These are phyloP conservation scores for Clarias batrachus DNA, from an alignment of 2,113 vertebrate genomes.

Conservation along the genomic window DNA sequence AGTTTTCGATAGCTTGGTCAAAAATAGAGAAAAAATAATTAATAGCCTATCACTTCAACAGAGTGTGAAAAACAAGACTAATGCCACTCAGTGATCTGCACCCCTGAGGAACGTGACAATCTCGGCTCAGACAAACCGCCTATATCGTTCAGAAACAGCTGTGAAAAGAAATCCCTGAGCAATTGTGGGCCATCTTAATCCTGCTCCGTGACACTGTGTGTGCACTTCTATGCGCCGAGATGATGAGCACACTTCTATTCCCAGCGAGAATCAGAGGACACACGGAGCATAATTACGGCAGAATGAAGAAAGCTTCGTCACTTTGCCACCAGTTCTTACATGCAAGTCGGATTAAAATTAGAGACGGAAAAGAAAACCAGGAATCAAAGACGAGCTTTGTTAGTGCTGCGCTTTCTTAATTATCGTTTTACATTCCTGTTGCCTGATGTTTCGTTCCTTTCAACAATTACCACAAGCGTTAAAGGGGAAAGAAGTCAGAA, in stretches of 20 bases:
- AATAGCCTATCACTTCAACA: slow-evolving; percentile 32
- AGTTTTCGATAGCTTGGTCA: not conserved
- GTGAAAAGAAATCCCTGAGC: slow-evolving; percentile 55
- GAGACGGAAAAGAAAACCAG: slow-evolving; percentile 21
- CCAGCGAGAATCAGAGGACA: slow-evolving; percentile 21
- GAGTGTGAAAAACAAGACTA: slow-evolving; percentile 44
- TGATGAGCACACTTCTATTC: slow-evolving; percentile 28
- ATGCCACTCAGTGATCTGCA: slow-evolving; percentile 39
- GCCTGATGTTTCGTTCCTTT: not conserved
- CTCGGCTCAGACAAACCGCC: slow-evolving; percentile 40
- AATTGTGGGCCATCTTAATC: slow-evolving; percentile 39
- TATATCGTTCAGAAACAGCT: slow-evolving; percentile 54
- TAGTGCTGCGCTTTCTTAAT: slow-evolving; percentile 7
- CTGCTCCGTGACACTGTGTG: slow-evolving; percentile 16
- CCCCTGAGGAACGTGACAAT: slow-evolving; percentile 45
- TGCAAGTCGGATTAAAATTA: slow-evolving; percentile 39
- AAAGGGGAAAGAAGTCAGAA: not conserved
- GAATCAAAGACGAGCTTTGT: slow-evolving; percentile 2
- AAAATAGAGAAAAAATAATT: slow-evolving; percentile 16
- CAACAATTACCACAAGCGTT: not conserved
- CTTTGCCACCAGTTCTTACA: slow-evolving; percentile 41
- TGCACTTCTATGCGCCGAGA: not conserved
- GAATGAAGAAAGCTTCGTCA: not conserved
- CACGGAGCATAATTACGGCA: slow-evolving; percentile 20
- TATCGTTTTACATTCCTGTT: slow-evolving; percentile 7